Conservation (phyloP, 2,113 vertebrate genomes). For the Oryzias melastigma region DNA sequence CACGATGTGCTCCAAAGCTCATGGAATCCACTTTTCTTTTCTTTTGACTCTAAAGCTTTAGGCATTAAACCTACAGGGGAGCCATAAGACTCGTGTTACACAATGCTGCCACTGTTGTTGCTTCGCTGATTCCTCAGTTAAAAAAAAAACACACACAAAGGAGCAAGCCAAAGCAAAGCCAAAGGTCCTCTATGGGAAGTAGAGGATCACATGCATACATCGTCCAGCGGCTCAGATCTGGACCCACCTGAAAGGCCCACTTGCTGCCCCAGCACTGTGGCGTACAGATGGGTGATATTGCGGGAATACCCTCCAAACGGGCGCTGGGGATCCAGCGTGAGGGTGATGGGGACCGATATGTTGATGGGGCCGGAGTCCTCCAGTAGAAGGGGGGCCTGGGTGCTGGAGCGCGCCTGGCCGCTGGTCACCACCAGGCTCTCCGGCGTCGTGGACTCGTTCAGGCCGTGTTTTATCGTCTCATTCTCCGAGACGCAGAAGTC, state of each 20-base stretch:
- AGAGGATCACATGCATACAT: not conserved
- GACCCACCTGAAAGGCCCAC: slow-evolving; percentile 89
- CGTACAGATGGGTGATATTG: slow-evolving; percentile 92
- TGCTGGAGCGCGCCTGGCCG: slow-evolving; percentile 86
- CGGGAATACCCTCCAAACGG: slow-evolving; percentile 94
- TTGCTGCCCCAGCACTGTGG: slow-evolving; percentile 90
- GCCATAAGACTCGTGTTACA: slow-evolving; percentile 5
- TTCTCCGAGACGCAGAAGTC: slow-evolving; percentile 98
- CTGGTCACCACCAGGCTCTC: slow-evolving; percentile 89
- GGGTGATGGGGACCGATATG: slow-evolving; percentile 92
- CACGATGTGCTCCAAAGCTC: not conserved
- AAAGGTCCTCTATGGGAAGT: not conserved
- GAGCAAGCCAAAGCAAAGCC: not conserved
- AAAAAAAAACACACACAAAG: not conserved
- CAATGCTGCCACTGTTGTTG: slow-evolving; percentile 33
- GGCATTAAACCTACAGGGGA: slow-evolving; percentile 3
- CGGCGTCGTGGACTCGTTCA: slow-evolving; percentile 87
- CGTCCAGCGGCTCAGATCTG: not conserved
- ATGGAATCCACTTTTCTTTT: not conserved
- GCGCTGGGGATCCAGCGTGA: slow-evolving; percentile 90
- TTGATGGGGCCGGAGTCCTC: slow-evolving; percentile 92
- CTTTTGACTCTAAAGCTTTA: not conserved
- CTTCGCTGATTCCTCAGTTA: not conserved
- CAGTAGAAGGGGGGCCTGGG: slow-evolving; percentile 83
- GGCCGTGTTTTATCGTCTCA: slow-evolving; percentile 92